Conservation (phyloP, 2,888 invertebrate species). For the Halictus ligatus region DNA sequence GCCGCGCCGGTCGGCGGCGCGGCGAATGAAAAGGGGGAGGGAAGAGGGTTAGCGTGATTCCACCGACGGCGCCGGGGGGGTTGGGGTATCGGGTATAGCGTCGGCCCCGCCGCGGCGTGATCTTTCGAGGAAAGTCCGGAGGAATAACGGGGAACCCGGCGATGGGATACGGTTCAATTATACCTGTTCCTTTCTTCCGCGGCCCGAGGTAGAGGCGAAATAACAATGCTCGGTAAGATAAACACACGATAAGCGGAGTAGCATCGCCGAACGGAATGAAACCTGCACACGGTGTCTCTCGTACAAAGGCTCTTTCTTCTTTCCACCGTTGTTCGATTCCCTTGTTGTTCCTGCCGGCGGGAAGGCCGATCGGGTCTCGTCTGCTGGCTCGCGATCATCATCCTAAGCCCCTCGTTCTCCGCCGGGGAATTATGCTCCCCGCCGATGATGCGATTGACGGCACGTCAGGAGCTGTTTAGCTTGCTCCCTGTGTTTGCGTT, state of each 20-base stretch:
- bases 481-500: too few species aligned
- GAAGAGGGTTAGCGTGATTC: slow-evolving; percentile 3
- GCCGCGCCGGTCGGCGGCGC: neutral
- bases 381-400: neutral
- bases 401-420: neutral
- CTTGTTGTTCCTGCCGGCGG: neutral
- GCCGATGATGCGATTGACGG: too few species aligned
- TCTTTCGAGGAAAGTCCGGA: slow-evolving; percentile 48
- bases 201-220: slow-evolving; percentile 66
- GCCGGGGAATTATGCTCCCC: too few species aligned
- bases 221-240: slow-evolving; percentile 80
- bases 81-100: neutral
- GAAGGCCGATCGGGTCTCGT: slow-evolving; percentile 13
- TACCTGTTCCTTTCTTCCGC: slow-evolving; percentile 74
- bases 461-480: too few species aligned
- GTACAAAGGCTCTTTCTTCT: slow-evolving; percentile 30
- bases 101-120: slow-evolving; percentile 32
- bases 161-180: slow-evolving; percentile 78
- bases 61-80: slow-evolving; percentile 1
- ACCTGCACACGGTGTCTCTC: slow-evolving; percentile 61
- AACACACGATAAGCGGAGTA: slow-evolving; percentile 77
- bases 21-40: slow-evolving; percentile 7
- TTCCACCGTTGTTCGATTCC: slow-evolving; percentile 13
- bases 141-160: slow-evolving; percentile 69
- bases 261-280: slow-evolving; percentile 76